Conservation (phyloP, 1,140 invertebrate species). For the Drosophila malerkotliana region DNA sequence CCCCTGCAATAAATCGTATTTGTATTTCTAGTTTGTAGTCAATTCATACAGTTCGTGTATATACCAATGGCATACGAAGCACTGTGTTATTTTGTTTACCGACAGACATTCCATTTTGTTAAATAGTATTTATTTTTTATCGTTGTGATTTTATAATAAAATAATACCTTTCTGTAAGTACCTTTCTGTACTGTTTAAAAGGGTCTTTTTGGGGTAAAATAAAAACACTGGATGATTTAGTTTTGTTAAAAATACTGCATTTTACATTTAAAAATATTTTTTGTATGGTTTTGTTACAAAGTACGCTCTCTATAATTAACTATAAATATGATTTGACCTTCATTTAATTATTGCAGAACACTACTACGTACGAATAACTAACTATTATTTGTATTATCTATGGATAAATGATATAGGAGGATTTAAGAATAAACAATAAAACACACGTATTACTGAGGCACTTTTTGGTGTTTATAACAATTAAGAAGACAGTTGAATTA, state of each 20-base stretch:
- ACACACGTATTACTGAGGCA: constrained; percentile 72
- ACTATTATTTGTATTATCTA: constrained; percentile 47
- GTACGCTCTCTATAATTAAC: constrained; percentile 60
- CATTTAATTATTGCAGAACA: constrained; percentile 40
- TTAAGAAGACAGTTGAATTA: constrained; percentile 65
- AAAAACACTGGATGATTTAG: background rate
- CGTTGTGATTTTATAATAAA: constrained; percentile 61
- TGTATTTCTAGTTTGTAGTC: constrained; percentile 49
- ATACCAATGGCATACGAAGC: constrained; percentile 42
- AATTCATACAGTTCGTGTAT: constrained; percentile 50
- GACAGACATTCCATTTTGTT: constrained; percentile 54
- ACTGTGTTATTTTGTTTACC: constrained; percentile 55
- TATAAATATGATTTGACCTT: constrained; percentile 62
- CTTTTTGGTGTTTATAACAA: constrained; percentile 81
- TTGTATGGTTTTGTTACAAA: constrained; percentile 46
- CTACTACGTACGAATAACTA: constrained; percentile 38
- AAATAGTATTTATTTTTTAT: constrained; percentile 57
- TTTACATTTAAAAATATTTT: constrained; percentile 58
- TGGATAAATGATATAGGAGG: constrained; percentile 60
- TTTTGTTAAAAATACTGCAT: constrained; percentile 66
- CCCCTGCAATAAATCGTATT: constrained; percentile 40
- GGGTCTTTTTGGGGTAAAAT: background rate
- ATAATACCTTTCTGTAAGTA: constrained; percentile 39
- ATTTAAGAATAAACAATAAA: constrained; percentile 51
- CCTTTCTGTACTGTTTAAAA: no score